Percentiles rank a stretch among this genome's conserved stretches.
phyloP scores from a whole-genome alignment of 2,888 invertebrate genomes.

The Cryptus armator region DNA sequence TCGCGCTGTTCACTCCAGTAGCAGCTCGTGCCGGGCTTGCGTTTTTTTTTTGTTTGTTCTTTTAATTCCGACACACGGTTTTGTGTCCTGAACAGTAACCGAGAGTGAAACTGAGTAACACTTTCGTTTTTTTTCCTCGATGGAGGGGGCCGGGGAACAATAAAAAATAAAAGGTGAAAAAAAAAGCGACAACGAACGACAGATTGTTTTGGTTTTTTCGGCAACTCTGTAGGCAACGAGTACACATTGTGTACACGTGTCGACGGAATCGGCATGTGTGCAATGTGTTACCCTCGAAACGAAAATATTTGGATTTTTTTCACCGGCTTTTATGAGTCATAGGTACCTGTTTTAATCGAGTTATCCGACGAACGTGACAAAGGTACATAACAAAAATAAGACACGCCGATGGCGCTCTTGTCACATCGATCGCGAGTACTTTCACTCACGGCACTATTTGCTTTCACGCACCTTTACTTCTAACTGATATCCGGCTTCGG shows the following conservation, averaged over 20 bases:
- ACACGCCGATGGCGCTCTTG: constrained; percentile 54
- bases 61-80: constrained; percentile 55
- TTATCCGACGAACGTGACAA: constrained; percentile 46
- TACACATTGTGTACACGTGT: constrained; percentile 60
- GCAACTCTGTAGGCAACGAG: constrained; percentile 29
- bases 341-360: constrained; percentile 60
- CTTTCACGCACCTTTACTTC: constrained; percentile 30
- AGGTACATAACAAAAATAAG: constrained; percentile 62
- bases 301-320: constrained; percentile 65
- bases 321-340: constrained; percentile 30
- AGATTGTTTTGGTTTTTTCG: constrained; percentile 53
- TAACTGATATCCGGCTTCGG: constrained; percentile 41
- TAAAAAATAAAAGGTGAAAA: constrained; percentile 53
- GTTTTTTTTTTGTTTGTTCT: constrained; percentile 57
- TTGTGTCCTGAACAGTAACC: constrained; percentile 70
- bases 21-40: constrained; percentile 33
- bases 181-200: constrained; percentile 62
- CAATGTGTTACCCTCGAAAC: constrained; percentile 63
- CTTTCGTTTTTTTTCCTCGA: constrained; percentile 74
- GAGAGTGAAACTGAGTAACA: constrained; percentile 81
- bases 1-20: constrained; percentile 54
- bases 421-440: constrained; percentile 51
- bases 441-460: constrained; percentile 12
- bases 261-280: constrained; percentile 49
- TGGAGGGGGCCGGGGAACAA: constrained; percentile 48